Evolutionary conservation across 2,113 vertebrate species (phyloP).

Genomic region (Rhynchomys soricoides): DNA sequence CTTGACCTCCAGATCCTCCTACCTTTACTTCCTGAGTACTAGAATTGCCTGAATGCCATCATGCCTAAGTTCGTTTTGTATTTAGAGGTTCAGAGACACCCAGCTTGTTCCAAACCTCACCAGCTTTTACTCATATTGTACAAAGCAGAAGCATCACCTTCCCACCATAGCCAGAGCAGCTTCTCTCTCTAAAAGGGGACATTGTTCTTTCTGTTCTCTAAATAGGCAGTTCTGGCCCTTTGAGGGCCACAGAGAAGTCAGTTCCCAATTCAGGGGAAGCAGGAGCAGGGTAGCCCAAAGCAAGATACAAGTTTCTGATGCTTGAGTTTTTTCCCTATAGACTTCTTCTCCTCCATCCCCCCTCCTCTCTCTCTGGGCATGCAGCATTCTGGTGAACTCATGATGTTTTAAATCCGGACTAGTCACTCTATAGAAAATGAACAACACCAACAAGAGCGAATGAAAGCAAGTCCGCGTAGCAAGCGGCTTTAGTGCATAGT

Average conservation of each 20-base stretch:
- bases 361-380: not conserved
- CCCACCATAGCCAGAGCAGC: not conserved
- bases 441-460: not conserved
- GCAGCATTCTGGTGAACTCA: conserved; percentile 34
- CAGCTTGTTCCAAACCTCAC: not conserved
- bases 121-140: not conserved
- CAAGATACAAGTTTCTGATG: not conserved
- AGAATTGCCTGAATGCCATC: no score
- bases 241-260: conserved; percentile 69
- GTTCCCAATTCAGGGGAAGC: conserved; percentile 62
- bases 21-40: not conserved
- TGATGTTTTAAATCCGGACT: conserved; percentile 42
- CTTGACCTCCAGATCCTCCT: not conserved
- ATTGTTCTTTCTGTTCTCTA: conserved; percentile 77
- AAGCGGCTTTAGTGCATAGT: conserved; percentile 75
- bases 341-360: not conserved
- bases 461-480: conserved; percentile 63
- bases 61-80: not conserved
- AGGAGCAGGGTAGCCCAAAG: not conserved
- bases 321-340: not conserved
- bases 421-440: conserved; percentile 57
- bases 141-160: not conserved
- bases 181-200: conserved; percentile 66
- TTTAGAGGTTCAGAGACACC: not conserved
- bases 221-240: conserved; percentile 27